Base-by-base conservation (phyloP, 2,113 vertebrate species). In the Labeo catla region DNA sequence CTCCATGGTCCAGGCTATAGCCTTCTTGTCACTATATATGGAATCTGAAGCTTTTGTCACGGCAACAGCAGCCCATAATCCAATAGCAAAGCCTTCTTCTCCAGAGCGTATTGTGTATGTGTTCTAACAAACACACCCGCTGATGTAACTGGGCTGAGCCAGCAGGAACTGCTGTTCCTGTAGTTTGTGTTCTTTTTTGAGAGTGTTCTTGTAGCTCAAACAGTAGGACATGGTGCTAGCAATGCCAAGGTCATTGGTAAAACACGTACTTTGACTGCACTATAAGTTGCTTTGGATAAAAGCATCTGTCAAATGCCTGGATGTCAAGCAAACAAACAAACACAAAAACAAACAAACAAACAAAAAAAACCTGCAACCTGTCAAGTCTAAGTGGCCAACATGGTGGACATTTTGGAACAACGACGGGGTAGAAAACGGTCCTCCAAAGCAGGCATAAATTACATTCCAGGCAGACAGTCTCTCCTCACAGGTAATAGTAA, bases 31-130 rank as follows among this genome's bases (percentile, higher is more conserved):
- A 34, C 86, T 87, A 80, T 80, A 84, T 80, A 52, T 63, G 76
- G 86, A 84, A 74, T 52, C 45, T 73, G 39, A 73, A 45, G 65
- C 81, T 87, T 84, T 86, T 83, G 81, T 79, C 84, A 79, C 43
- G n/a, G 65, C 74, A 86, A 78, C 4, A 52, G 10, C 78, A 19
- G 1, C 74, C 78, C 34, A 63, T 78, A 84, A 84, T 84, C 16
- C 76, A 84, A 59, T 57, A 63, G 21, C 21, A 81, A 81, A 81
- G 59, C 78, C 57, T 61, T 21, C 21, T 23, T 65, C 78, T 65
- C 43, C 39, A 28, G 49, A 57, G 52, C 10, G 4, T 79, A 21
- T 21, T 79, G 50, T 59, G 9, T 39, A 21, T 77, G 49, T 52
- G 49, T 54, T 79, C 28, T 43, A 36, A 59, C 28, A 77, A 34